These are phyloP conservation scores for Drosophila pseudoobscura DNA, from an alignment of 1,140 invertebrate genomes.

Conservation along the genomic window DNA sequence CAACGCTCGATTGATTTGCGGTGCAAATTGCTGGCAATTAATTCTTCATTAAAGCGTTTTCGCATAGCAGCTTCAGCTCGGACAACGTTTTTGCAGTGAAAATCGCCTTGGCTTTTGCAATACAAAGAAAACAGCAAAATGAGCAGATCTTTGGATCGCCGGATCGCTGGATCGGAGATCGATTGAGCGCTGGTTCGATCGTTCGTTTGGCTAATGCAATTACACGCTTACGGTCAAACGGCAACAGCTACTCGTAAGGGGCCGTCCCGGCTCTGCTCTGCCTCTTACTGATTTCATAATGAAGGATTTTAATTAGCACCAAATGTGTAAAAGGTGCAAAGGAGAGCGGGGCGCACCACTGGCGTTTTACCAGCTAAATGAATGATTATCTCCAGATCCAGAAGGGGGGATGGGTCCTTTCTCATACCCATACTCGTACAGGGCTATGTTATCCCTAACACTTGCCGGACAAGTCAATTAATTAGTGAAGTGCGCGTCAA, in stretches of 20 bases:
- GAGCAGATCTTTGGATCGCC: not conserved
- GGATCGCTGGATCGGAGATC: slow-evolving; percentile 28
- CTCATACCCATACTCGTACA: too few relatives aligned
- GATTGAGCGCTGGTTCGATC: slow-evolving; percentile 20
- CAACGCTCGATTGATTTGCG: slow-evolving; percentile 79
- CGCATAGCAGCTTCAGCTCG: slow-evolving; percentile 59
- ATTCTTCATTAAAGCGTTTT: slow-evolving; percentile 82
- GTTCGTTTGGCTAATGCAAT: slow-evolving; percentile 73
- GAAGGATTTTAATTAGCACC: slow-evolving; percentile 80
- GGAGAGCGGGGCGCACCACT: not conserved
- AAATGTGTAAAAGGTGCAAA: slow-evolving; percentile 54
- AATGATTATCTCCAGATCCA: slow-evolving; percentile 19
- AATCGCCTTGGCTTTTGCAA: slow-evolving; percentile 62
- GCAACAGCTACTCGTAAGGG: slow-evolving; percentile 46
- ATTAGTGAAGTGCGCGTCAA: slow-evolving; percentile 69
- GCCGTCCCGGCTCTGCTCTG: slow-evolving; percentile 2
- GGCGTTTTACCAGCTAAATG: slow-evolving; percentile 23
- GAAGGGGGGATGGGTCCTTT: too few relatives aligned
- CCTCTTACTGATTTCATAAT: slow-evolving; percentile 70
- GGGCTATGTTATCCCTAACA: slow-evolving; percentile 18
- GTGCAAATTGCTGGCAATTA: slow-evolving; percentile 81
- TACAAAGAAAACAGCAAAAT: slow-evolving; percentile 14
- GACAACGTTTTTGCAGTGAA: slow-evolving; percentile 57
- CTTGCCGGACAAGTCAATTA: slow-evolving; percentile 64
- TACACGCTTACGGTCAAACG: slow-evolving; percentile 77